A percentile compares a stretch with the other conserved stretches of the same genome.
phyloP scores from a whole-genome alignment of 2,888 invertebrate species.

The Thymelicus sylvestris region DNA sequence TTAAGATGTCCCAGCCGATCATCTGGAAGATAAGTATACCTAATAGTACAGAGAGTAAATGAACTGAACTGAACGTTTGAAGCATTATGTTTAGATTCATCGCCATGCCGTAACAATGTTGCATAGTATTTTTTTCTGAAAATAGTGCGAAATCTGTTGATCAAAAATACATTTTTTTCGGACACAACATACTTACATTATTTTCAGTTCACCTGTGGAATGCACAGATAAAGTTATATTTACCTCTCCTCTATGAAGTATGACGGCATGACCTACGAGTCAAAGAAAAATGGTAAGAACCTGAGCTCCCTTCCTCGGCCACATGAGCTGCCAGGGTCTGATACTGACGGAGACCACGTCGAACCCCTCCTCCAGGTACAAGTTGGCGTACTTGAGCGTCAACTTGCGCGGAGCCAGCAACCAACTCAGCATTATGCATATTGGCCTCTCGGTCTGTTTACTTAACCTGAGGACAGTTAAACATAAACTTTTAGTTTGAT shows the following conservation, averaged over 20 bases:
- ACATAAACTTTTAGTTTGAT: not conserved
- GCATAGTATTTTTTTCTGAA: too few species aligned
- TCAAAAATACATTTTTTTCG: too few species aligned
- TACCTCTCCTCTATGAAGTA: too few species aligned
- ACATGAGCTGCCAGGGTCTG: constrained; percentile 93
- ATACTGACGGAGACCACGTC: constrained; percentile 92
- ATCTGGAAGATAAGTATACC: constrained; percentile 76
- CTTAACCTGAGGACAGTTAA: constrained; percentile 11
- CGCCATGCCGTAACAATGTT: too few species aligned
- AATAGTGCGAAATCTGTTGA: too few species aligned
- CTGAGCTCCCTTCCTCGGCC: constrained; percentile 92
- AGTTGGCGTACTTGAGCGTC: constrained; percentile 91
- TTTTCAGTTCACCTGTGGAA: too few species aligned
- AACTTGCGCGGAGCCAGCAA: constrained; percentile 92
- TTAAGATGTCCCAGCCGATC: constrained; percentile 89
- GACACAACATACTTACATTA: too few species aligned
- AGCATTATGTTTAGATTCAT: too few species aligned
- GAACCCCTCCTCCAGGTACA: constrained; percentile 93
- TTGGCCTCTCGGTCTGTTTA: constrained; percentile 84
- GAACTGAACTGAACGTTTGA: too few species aligned
- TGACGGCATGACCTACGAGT: too few species aligned
- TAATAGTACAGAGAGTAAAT: too few species aligned
- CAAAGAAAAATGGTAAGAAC: constrained; percentile 59
- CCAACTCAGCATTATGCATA: constrained; percentile 93
- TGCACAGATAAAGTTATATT: too few species aligned